These are phyloP conservation scores for Tyrophagus putrescentiae DNA, from an alignment of 1,140 invertebrate species.

Conservation along the genomic window DNA sequence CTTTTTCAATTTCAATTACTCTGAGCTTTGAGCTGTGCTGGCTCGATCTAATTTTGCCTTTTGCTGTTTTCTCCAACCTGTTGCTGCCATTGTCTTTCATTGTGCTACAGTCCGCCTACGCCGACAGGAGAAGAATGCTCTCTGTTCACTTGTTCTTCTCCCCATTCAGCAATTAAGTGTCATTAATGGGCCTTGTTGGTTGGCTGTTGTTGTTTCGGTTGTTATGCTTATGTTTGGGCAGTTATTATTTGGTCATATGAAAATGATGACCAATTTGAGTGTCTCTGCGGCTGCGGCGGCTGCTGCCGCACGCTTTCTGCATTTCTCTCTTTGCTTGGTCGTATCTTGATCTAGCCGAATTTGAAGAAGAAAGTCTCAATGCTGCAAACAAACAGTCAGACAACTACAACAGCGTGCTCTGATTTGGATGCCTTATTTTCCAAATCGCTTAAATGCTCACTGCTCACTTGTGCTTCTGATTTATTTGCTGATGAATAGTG, in stretches of 20 bases:
- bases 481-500: constrained; percentile 12
- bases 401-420: constrained; percentile 1
- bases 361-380: no score
- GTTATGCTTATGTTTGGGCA: no score
- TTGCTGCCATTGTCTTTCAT: background rate
- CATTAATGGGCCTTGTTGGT: background rate
- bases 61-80: background rate
- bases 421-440: background rate
- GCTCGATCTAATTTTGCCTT: background rate
- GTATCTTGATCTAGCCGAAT: no score
- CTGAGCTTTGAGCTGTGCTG: background rate
- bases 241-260: no score
- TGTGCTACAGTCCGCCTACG: background rate
- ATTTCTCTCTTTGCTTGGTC: no score
- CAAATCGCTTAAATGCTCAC: background rate
- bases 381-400: no score
- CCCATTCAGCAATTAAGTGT: constrained; percentile 9
- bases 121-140: no score
- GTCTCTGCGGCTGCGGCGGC: no score
- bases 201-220: no score
- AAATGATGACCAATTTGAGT: no score
- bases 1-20: background rate
- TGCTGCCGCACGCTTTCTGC: no score
- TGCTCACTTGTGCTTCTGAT: background rate
- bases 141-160: no score